Percentiles rank a stretch among this genome's conserved stretches.
phyloP scores from a whole-genome alignment of 2,888 invertebrate species.

The Lasius fuliginosus region DNA sequence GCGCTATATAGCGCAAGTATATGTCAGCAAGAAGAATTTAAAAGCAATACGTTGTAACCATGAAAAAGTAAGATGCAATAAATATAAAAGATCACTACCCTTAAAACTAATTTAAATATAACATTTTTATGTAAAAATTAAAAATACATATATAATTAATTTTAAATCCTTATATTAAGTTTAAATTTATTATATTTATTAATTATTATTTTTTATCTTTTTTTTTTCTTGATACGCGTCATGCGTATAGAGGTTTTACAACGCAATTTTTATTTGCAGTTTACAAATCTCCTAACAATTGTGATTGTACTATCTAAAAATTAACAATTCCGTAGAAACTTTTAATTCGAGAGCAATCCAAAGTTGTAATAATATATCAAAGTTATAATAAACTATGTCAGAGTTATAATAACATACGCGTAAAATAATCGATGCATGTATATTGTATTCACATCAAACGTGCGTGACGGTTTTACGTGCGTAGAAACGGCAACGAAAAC shows the following conservation, averaged over 20 bases:
- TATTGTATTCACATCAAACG: not conserved
- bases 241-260: not conserved
- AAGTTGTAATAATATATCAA: not conserved
- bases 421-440: not conserved
- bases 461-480: not conserved
- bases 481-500: not conserved
- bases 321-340: not conserved
- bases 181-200: too few species aligned
- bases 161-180: not conserved
- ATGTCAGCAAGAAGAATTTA: constrained; percentile 29
- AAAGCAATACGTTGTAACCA: constrained; percentile 26
- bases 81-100: not conserved
- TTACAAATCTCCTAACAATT: not conserved
- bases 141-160: not conserved
- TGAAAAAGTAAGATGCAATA: not conserved
- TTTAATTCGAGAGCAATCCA: not conserved
- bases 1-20: constrained; percentile 13
- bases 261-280: constrained; percentile 3
- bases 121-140: not conserved
- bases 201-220: not conserved
- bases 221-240: not conserved
- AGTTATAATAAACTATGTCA: not conserved
- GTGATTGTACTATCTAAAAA: not conserved
- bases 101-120: constrained; percentile 4
- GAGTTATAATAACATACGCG: constrained; percentile 7